phyloP scores from a whole-genome alignment of 2,888 invertebrate genomes.

The Cryptophagus acutangulus region DNA sequence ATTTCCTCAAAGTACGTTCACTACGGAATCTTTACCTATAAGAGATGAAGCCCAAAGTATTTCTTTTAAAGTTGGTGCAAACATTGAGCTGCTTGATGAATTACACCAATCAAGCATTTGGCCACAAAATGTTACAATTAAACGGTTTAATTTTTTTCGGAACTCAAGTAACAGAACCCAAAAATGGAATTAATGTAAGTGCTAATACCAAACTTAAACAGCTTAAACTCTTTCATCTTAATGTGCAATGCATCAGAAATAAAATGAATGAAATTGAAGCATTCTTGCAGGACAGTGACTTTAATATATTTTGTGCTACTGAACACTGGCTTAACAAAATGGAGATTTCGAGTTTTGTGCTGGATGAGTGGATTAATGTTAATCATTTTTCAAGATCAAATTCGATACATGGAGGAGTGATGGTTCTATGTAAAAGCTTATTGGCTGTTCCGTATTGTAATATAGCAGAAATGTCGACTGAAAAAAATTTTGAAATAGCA shows the following conservation, averaged over 20 bases:
- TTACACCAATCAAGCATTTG: too few species aligned
- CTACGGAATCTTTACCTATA: too few species aligned
- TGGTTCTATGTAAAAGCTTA: background rate
- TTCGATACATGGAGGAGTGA: constrained; percentile 3
- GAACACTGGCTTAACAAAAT: background rate
- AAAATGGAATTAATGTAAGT: too few species aligned
- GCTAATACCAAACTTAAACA: too few species aligned
- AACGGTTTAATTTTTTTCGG: too few species aligned
- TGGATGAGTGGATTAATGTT: background rate
- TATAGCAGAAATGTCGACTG: background rate
- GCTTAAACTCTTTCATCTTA: too few species aligned
- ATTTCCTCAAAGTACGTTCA: too few species aligned
- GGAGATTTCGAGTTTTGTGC: background rate
- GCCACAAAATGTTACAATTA: too few species aligned
- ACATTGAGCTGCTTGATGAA: too few species aligned
- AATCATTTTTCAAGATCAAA: background rate
- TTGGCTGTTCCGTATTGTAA: background rate
- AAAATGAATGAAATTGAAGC: background rate
- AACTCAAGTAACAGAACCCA: too few species aligned
- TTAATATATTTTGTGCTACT: background rate
- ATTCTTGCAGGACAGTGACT: background rate
- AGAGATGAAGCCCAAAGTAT: too few species aligned
- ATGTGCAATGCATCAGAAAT: constrained; percentile 1
- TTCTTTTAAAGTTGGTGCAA: too few species aligned
- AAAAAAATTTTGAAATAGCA: background rate